Evolutionary conservation across 2,797 vertebrate genomes (phyloP).

Genomic region (Muscicapa comitata): DNA sequence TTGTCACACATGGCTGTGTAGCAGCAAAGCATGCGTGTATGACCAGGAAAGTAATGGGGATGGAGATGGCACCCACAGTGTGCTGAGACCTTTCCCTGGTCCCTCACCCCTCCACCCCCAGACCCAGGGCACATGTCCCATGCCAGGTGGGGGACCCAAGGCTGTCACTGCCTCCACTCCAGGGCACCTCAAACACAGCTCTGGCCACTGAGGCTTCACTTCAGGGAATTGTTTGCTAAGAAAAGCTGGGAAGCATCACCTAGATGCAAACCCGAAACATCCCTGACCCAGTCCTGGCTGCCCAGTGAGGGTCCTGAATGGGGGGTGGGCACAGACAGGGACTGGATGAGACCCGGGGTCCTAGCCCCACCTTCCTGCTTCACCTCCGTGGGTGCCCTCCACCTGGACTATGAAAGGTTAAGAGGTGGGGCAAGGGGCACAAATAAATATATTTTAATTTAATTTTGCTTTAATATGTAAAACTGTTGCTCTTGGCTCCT

Average conservation of each 20-base stretch:
- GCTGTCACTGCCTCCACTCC: not conserved
- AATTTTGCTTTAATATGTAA: conserved; percentile 64
- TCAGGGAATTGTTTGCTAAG: not conserved
- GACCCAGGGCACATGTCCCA: rapidly evolving
- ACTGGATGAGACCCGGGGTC: rapidly evolving
- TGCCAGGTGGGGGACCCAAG: not conserved
- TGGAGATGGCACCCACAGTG: rapidly evolving
- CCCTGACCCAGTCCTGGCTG: not conserved
- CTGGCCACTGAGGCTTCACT: not conserved
- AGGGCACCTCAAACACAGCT: not conserved
- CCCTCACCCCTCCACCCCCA: not conserved
- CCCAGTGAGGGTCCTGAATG: rapidly evolving
- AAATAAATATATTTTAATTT: conserved; percentile 62
- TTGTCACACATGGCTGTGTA: rapidly evolving
- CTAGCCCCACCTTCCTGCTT: not conserved
- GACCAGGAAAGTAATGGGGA: not conserved
- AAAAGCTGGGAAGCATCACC: not conserved
- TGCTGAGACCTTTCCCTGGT: not conserved
- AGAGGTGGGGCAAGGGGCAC: not conserved
- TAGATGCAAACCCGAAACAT: not conserved
- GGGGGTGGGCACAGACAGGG: rapidly evolving
- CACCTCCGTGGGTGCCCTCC: not conserved
- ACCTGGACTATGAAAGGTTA: not conserved
- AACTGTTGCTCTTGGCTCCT: conserved; percentile 60
- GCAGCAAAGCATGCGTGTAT: no score